Evolutionary conservation across 2,113 vertebrate species (phyloP).

Genomic region (Petrocephalus zakoni): DNA sequence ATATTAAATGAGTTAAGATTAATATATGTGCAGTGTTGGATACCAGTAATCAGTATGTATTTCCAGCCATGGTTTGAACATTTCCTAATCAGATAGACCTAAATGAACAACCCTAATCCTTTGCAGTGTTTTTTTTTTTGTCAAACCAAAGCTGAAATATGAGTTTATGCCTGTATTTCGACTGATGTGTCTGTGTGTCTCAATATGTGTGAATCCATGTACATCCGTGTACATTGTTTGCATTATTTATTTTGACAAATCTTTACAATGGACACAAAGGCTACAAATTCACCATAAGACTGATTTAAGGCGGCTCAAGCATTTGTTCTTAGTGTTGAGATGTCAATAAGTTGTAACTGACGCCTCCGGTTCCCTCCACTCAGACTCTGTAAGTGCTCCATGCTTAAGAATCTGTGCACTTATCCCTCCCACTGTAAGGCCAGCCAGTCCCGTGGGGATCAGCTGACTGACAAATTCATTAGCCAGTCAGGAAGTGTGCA

Average conservation of each 20-base stretch:
- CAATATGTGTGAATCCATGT: not conserved
- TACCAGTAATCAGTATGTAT: not conserved
- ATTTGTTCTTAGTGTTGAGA: not conserved
- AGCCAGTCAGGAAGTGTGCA: not conserved
- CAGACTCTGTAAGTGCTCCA: not conserved
- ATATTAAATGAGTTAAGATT: not conserved
- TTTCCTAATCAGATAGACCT: not conserved
- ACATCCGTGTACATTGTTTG: not conserved
- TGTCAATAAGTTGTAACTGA: not conserved
- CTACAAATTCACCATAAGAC: not conserved
- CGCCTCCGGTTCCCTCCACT: not conserved
- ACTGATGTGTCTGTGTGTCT: constrained; percentile 9
- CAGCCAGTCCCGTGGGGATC: not conserved
- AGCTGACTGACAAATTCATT: not conserved
- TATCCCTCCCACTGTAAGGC: not conserved
- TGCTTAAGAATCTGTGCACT: not conserved
- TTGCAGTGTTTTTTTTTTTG: not conserved
- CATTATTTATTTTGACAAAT: not conserved
- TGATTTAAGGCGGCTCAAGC: not conserved
- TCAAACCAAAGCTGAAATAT: not conserved
- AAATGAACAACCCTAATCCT: not conserved
- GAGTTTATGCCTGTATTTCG: not conserved
- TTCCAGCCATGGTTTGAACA: not conserved
- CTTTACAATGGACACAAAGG: not conserved
- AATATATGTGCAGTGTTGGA: not conserved